phyloP scores from a whole-genome alignment of 2,113 vertebrate species.

The Salminus brasiliensis region DNA sequence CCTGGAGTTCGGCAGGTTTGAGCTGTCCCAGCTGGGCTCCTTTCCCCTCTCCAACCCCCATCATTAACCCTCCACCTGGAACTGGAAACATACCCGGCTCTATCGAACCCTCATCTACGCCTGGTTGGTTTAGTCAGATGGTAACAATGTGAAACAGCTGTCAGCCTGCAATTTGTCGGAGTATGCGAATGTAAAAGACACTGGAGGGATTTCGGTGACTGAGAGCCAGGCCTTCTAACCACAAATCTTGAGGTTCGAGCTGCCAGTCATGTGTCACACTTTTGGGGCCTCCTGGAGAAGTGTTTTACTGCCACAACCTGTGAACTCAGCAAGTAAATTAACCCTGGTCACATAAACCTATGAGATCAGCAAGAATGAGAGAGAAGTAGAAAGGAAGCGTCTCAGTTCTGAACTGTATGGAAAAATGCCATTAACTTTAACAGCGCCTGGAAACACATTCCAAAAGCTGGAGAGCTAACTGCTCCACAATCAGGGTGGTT shows the following conservation, averaged over 20 bases:
- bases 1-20: not conserved
- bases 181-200: slow-evolving; percentile 14
- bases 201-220: not conserved
- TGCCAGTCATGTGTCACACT: slow-evolving; percentile 6
- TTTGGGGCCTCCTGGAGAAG: not conserved
- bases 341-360: not conserved
- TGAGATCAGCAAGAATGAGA: no score
- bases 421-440: not conserved
- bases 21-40: not conserved
- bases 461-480: not conserved
- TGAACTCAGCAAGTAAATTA: not conserved
- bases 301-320: not conserved
- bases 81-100: not conserved
- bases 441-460: not conserved
- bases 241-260: not conserved
- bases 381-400: not conserved
- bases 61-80: not conserved
- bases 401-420: not conserved
- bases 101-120: slow-evolving; percentile 9
- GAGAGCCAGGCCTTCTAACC: slow-evolving; percentile 23
- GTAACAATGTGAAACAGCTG: slow-evolving; percentile 41
- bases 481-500: not conserved
- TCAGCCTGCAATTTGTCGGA: slow-evolving; percentile 34
- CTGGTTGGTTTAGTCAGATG: slow-evolving; percentile 12
- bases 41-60: not conserved